phyloP scores from a whole-genome alignment of 2,797 vertebrate species.

The Eupleurogrammus muticus region DNA sequence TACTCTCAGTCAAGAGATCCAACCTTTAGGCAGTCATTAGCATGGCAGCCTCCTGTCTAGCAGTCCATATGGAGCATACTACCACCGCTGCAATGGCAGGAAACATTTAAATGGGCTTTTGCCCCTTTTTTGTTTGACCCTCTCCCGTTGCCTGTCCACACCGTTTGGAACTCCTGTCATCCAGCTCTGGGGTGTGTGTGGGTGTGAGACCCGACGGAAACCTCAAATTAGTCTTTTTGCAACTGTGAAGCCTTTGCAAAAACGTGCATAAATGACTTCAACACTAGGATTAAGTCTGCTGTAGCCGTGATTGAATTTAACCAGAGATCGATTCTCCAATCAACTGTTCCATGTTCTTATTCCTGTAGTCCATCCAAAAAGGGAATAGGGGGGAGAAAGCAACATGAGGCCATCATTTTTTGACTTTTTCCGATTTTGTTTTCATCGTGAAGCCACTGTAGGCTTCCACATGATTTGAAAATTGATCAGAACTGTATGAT shows the following conservation, averaged over 20 bases:
- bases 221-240: slow-evolving; percentile 10
- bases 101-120: slow-evolving; percentile 47
- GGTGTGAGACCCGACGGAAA: slow-evolving; percentile 12
- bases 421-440: background rate
- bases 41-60: background rate
- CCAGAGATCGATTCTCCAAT: background rate
- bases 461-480: background rate
- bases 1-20: background rate
- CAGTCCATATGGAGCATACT: background rate
- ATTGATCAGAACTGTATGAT: background rate
- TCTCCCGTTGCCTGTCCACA: slow-evolving; percentile 38
- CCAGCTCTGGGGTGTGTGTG: slow-evolving; percentile 12
- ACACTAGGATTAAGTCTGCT: background rate
- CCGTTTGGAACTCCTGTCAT: slow-evolving; percentile 35
- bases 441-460: background rate
- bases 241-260: slow-evolving; percentile 2
- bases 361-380: background rate
- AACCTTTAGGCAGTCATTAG: background rate
- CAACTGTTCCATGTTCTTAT: background rate
- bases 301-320: background rate
- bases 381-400: too few species aligned
- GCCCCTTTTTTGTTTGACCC: slow-evolving; percentile 39
- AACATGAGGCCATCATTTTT: background rate
- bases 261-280: background rate
- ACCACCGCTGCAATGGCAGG: slow-evolving; percentile 23